Evolutionary conservation across 1,140 invertebrate genomes (phyloP).

Genomic region (Habropoda laboriosa): DNA sequence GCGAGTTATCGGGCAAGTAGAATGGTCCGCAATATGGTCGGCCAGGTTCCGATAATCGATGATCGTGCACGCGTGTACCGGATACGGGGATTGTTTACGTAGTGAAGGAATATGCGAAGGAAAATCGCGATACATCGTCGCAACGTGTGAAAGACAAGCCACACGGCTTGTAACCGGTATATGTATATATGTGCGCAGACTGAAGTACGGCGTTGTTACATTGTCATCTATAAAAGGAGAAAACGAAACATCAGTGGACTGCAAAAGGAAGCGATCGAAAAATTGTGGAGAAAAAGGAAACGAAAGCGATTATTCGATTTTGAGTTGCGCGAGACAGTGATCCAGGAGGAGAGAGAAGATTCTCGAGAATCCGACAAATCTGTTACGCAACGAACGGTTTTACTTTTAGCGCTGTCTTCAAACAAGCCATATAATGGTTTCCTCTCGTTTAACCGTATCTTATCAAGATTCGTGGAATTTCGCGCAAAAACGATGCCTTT

Average conservation of each 20-base stretch:
- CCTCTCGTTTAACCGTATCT: conserved; percentile 25
- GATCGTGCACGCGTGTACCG: conserved; percentile 40
- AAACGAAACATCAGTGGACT: too few species aligned
- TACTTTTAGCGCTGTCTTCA: not conserved
- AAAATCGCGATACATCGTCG: not conserved
- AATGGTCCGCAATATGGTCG: conserved; percentile 66
- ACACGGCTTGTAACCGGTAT: too few species aligned
- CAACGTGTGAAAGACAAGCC: not conserved
- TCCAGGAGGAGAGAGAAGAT: not conserved
- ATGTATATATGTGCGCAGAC: too few species aligned
- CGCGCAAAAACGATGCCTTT: conserved; percentile 5
- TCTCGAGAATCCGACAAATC: conserved; percentile 7
- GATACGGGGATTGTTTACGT: conserved; percentile 34
- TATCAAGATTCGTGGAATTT: conserved; percentile 44
- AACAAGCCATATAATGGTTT: not conserved
- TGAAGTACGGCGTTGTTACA: too few species aligned
- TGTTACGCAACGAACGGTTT: conserved; percentile 14
- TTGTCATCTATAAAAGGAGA: too few species aligned
- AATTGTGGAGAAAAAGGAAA: not conserved
- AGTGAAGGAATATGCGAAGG: conserved; percentile 7
- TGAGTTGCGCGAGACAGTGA: not conserved
- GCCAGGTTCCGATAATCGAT: conserved; percentile 59
- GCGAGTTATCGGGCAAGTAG: conserved; percentile 74
- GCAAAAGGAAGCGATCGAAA: too few species aligned
- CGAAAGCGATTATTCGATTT: not conserved